Evolutionary conservation across 1,140 invertebrate genomes (phyloP).

Genomic region (Ganaspis sp.): DNA sequence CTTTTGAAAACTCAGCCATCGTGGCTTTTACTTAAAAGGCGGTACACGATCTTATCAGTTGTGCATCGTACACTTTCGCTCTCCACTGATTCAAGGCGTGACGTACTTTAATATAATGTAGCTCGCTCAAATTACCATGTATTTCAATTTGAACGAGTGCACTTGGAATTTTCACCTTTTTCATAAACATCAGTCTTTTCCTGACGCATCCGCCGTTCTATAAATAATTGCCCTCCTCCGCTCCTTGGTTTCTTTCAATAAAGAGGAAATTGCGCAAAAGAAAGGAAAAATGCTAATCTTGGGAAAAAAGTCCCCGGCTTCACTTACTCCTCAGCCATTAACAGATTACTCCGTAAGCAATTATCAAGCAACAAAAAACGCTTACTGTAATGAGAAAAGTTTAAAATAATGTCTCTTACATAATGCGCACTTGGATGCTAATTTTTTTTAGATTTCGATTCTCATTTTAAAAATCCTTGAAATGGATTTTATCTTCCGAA

Average conservation of each 20-base stretch:
- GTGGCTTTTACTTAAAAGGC: constrained; percentile 1
- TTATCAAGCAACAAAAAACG: no score
- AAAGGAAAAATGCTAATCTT: not conserved
- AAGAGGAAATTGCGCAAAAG: not conserved
- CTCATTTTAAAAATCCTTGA: no score
- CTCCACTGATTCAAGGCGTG: not conserved
- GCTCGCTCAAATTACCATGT: not conserved
- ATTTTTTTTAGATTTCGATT: no score
- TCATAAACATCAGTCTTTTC: not conserved
- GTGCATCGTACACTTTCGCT: constrained; percentile 4
- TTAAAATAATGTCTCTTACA: no score
- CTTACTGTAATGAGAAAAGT: no score
- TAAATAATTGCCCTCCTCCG: not conserved
- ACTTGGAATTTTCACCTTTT: not conserved
- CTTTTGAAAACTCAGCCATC: not conserved
- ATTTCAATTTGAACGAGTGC: not conserved
- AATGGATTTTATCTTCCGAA: no score
- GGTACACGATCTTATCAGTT: not conserved
- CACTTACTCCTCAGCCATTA: not conserved
- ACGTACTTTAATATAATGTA: constrained; percentile 6
- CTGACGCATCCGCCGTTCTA: not conserved
- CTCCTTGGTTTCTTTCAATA: constrained; percentile 1
- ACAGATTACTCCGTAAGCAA: not conserved
- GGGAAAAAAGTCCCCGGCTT: not conserved
- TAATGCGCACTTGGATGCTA: no score